Percentiles rank a stretch among this genome's conserved stretches.
These are phyloP conservation scores for Pristis pectinata DNA, from an alignment of 2,797 vertebrate genomes.

Conservation along the genomic window DNA sequence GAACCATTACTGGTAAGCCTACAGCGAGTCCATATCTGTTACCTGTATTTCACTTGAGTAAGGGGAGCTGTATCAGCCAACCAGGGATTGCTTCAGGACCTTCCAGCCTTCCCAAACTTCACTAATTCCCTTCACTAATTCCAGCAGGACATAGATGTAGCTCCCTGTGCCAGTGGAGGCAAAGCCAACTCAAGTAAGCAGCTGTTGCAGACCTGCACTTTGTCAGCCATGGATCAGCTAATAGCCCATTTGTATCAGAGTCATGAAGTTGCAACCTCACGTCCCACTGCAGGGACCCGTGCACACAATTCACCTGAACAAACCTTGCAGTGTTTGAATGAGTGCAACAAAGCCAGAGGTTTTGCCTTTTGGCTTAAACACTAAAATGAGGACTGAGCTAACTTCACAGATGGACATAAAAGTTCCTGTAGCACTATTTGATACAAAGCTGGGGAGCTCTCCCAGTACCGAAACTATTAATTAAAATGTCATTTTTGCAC, in stretches of 20 bases:
- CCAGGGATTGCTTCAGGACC: background rate
- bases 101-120: background rate
- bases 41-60: background rate
- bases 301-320: background rate
- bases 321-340: background rate
- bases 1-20: background rate
- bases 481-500: background rate
- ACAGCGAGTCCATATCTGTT: background rate
- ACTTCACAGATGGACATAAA: background rate
- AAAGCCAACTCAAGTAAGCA: background rate
- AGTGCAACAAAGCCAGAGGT: background rate
- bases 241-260: background rate
- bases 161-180: background rate
- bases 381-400: background rate
- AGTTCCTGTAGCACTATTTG: background rate
- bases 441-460: background rate
- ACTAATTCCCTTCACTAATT: background rate
- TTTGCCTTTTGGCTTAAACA: background rate
- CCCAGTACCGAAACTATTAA: background rate
- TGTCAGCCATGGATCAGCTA: background rate
- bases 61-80: background rate
- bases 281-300: background rate
- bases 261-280: background rate
- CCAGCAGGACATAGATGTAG: background rate
- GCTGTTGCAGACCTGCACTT: background rate